Base-by-base conservation (phyloP, 1,140 invertebrate species). In the Stegodyphus mimosarum region DNA sequence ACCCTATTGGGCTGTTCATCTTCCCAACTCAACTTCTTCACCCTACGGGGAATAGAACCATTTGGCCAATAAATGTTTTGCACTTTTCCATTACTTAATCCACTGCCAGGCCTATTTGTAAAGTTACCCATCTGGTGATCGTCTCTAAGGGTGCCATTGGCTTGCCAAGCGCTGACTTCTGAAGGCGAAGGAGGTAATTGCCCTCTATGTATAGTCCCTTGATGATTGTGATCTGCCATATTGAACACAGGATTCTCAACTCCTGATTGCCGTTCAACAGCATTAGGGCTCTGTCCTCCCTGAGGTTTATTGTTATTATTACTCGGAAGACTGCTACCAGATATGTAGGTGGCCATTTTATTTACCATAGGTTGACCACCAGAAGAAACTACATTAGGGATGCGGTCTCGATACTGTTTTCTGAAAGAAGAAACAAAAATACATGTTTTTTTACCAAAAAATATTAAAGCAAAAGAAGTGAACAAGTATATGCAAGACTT, bases 11-110 rank as follows among this genome's bases (percentile, higher is more conserved):
- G 63, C 53, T 88, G 84, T 87, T 94, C 94, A 88, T 95, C 94
- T 87, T 94, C 93, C 94, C 94, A 95, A 70, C 93, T 94, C 15
- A 95, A 89, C 88, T 94, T 95, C 88, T 95, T 95, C 0, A 94
- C 93, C 80, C 93, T 91, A 72, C 92, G 91, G 0, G 93, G 93
- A 48, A 93, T 92, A 10, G 93, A 93, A 91, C 93, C 93, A 93
- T 11, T 88, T 13, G 89, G 88, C 88, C 89, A 89, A 66, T 88
- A 81, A 48, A 89, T 85, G 49, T 88, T 78, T 18, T 88, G 76
- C 53, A 86, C 78, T 76, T 87, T 81, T 50, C 84, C 81, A 70
- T 87, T 84, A 18, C 72, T 76, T 5, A 83, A 6, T 53, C 81
- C 87, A 72, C 69, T 86, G 52, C 63, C 77, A 15, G 75, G 60